Evolutionary conservation across 2,888 invertebrate species (phyloP), one percentile per base, ranked within the genome.

Genomic region (Formica aserva): DNA sequence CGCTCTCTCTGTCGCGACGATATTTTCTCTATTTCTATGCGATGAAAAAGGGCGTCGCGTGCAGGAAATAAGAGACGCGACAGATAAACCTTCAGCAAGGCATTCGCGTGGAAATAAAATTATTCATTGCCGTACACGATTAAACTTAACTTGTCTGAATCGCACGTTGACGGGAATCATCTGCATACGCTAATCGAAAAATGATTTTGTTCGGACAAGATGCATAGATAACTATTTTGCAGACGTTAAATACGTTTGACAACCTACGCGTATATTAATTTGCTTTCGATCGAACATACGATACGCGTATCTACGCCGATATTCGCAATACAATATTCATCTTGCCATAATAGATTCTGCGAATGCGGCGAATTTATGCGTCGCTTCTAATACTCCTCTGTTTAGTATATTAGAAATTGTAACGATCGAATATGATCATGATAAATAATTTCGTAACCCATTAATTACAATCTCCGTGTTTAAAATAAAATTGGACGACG

Each of bases 141-240:
- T 72, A 45, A 75, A 15, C 2, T 8, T n/a, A 52, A n/a, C 48
- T n/a, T 8, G 38, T 55, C 29, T 11, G 26, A n/a, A 18, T 35
- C 15, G 55, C 32, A n/a, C 22, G 5, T 29, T 45, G 38, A 52
- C 9, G 41, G 38, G 4, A 22, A 55, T 52, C n/a, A 60, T 80
- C 74, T 48, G 35, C 48, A 45, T 35, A 41, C 57, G 48, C 1
- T 48, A 45, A 75, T 74, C 60, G 63, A 75, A 55, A 75, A 81
- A 32, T 75, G 3, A 52, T 67, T 65, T 29, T 57, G 29, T 13
- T 52, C 13, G 5, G 1, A 41, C 41, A n/a, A 62, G n/a, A n/a
- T n/a, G 18, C 3, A 26, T 9, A 11, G 18, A 26, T 35, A 55
- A 62, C 18, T 52, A 8, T 22, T 26, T 26, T n/a, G 60, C 41